These are phyloP conservation scores for Cerastoderma edule DNA, from an alignment of 2,888 invertebrate genomes.

Conservation along the genomic window DNA sequence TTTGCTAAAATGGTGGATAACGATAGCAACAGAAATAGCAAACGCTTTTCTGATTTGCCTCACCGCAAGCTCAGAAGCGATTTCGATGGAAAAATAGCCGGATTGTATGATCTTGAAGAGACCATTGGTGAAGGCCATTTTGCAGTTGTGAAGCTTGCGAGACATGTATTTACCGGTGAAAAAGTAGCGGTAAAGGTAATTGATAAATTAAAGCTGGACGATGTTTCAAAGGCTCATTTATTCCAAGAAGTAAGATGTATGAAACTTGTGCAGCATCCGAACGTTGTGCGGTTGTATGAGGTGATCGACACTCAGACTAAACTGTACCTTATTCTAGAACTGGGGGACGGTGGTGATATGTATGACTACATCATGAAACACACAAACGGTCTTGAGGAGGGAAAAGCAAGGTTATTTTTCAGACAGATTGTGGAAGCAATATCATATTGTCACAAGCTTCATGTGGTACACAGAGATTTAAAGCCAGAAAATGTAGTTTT, in stretches of 20 bases:
- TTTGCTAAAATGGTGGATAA: constrained; percentile 41
- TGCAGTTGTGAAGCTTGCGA: constrained; percentile 98
- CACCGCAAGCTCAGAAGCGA: constrained; percentile 72
- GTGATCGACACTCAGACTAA: constrained; percentile 99
- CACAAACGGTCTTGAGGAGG: constrained; percentile 89
- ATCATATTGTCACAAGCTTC: constrained; percentile 97
- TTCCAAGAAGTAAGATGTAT: constrained; percentile 93
- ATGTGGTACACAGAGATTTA: constrained; percentile 95
- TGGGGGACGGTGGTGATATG: constrained; percentile 99
- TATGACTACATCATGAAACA: constrained; percentile 99
- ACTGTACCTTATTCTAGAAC: constrained; percentile 93
- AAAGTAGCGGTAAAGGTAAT: constrained; percentile 99
- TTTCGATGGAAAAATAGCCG: constrained; percentile 85
- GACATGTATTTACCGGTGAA: constrained; percentile 99
- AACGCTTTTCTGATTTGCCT: constrained; percentile 61
- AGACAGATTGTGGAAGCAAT: constrained; percentile 98
- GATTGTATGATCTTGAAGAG: constrained; percentile 98
- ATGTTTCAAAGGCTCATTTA: constrained; percentile 96
- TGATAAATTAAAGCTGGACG: constrained; percentile 98
- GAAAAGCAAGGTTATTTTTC: constrained; percentile 91
- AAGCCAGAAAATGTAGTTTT: constrained; percentile 99
- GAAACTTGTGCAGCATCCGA: constrained; percentile 99
- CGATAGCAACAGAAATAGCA: constrained; percentile 13
- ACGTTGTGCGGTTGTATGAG: constrained; percentile 98
- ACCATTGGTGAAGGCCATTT: constrained; percentile 99